Conservation (phyloP, 2,797 vertebrate species). For the Danio jaintianensis region DNA sequence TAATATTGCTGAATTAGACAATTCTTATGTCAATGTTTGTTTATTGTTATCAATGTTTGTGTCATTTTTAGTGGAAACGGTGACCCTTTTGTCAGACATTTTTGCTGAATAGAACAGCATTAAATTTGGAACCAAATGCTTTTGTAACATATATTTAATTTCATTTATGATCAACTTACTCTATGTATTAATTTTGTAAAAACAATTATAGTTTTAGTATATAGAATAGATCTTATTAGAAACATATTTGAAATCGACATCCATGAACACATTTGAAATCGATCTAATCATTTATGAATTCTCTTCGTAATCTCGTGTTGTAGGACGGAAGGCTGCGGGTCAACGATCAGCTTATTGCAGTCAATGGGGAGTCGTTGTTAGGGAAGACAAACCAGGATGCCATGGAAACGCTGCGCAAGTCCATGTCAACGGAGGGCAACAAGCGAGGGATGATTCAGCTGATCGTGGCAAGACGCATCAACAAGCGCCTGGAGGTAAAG, state of each 20-base stretch:
- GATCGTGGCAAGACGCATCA: constrained; percentile 88
- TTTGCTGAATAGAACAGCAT: no score
- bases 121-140: no score
- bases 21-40: no score
- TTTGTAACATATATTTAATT: neutral
- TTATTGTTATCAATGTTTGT: no score
- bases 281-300: neutral
- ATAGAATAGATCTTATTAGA: neutral
- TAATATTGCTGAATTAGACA: no score
- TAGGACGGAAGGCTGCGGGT: constrained; percentile 95
- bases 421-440: constrained; percentile 97
- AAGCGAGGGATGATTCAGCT: constrained; percentile 96
- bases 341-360: constrained; percentile 95
- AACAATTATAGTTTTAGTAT: neutral
- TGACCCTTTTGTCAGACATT: no score
- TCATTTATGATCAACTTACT: neutral
- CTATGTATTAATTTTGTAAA: neutral
- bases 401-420: constrained; percentile 94
- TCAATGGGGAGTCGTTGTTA: constrained; percentile 94
- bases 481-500: constrained; percentile 87
- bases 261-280: neutral
- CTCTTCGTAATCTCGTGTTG: constrained; percentile 6
- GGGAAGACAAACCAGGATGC: constrained; percentile 97
- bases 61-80: no score
- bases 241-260: neutral